Evolutionary conservation across 2,113 vertebrate species (phyloP), one percentile per base, ranked within the genome.

Genomic region (Micronycteris hirsuta): DNA sequence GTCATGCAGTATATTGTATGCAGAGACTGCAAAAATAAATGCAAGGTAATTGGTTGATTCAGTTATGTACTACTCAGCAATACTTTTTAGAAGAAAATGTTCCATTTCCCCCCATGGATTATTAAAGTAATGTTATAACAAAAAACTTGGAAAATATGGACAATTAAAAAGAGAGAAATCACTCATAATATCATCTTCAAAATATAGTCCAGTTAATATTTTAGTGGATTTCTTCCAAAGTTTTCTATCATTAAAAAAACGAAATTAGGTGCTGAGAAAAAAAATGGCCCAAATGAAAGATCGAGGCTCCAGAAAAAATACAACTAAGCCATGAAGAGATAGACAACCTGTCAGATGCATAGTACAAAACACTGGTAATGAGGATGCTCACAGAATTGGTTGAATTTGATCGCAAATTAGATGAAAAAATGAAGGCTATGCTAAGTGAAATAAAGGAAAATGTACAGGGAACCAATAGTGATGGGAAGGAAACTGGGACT

Each of bases 21-120:
- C 24, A 70, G 43, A 85, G 17, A 88, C 45, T 86, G 45, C 24
- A 88, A 73, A 82, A 82, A 81, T 19, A 20, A 89, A 41, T 89
- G 19, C 17, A 73, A 89, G 41, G 14, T 26, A 81, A 47, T 17
- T 81, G 19, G 33, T 47, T 77, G 43, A 84, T 31, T 91, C 71
- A 38, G 74, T n/a, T 91, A 82, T 38, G 31, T 76, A 93, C 76
- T 96, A 91, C 81, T 96, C 58, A 88, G 14, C 28, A 68, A 76
- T 49, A 77, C 49, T 83, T 94, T 49, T 90, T 45, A 68, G 86
- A 71, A 61, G 45, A 56, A 89, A 95, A 16, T 31, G 52, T 92
- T 89, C 16, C 11, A 36, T 33, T 68, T 70, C 26, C 41, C 49
- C 28, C 41, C 22, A 76, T 61, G 61, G 61, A 43, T 89, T 85